Percentiles rank a stretch among this genome's conserved stretches.
These are phyloP conservation scores for Linyphia triangularis DNA, from an alignment of 2,888 invertebrate genomes.

Conservation along the genomic window DNA sequence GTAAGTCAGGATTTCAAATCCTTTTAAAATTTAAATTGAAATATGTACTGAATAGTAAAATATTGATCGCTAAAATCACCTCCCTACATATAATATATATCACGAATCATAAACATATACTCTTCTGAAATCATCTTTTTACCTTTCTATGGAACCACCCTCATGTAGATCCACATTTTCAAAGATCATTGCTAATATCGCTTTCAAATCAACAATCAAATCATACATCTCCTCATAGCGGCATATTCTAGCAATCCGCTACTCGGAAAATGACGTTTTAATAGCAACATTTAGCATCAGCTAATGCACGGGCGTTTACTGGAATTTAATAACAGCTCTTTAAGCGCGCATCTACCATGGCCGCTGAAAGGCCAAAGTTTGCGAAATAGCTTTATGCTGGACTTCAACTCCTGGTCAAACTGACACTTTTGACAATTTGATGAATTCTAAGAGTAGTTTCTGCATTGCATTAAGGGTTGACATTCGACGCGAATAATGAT, in stretches of 20 bases:
- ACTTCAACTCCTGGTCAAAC: constrained; percentile 10
- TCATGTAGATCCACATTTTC: no score
- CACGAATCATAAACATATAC: no score
- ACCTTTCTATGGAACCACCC: no score
- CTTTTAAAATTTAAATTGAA: no score
- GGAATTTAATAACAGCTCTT: constrained; percentile 23
- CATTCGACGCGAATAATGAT: not conserved
- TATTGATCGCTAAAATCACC: no score
- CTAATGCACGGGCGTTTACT: not conserved
- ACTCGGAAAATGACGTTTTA: constrained; percentile 30
- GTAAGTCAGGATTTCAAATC: no score
- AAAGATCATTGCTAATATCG: no score
- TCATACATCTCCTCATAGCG: not conserved
- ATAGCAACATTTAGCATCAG: constrained; percentile 19
- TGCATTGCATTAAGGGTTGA: constrained; percentile 9
- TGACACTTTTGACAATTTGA: constrained; percentile 65
- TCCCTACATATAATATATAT: no score
- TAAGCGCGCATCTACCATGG: not conserved
- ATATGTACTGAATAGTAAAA: no score
- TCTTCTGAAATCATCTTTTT: no score
- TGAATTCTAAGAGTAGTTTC: constrained; percentile 29
- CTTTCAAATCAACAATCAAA: constrained; percentile 14
- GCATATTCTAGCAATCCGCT: not conserved
- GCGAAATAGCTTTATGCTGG: constrained; percentile 28
- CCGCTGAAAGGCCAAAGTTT: constrained; percentile 3